Evolutionary conservation across 2,113 vertebrate species (phyloP), one percentile per base, ranked within the genome.

Genomic region (Talpa occidentalis): DNA sequence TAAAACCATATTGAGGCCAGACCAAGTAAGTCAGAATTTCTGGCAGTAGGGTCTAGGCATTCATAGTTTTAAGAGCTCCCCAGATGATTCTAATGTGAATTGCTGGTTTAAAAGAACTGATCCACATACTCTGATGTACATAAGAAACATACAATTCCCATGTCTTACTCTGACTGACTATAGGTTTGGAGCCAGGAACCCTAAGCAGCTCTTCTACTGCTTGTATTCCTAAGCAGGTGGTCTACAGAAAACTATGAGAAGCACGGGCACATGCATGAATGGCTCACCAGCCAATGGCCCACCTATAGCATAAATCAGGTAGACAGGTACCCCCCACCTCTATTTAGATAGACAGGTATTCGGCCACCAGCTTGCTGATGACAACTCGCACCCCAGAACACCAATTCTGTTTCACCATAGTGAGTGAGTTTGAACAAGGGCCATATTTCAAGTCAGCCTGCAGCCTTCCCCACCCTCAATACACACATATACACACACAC

Each of bases 51-150:
- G 26, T 22, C 42, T 26, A 4, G n/a, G 52, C 28, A 62, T 88
- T 66, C 35, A 28, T 72, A 72, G 67, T 89, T 79, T 69, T 80
- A 92, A 92, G 60, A 78, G 30, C n/a, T 76, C 37, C 7, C 26
- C 24, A 52, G 59, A n/a, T 59, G 54, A 90, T 12, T 92, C 70
- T 80, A 84, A 81, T 37, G 17, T 77, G 78, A 85, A 88, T 73
- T 22, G 72, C 0, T 69, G 64, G 30, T 79, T 82, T 89, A 49
- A 91, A 62, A 94, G 26, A 91, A 94, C 84, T 76, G 54, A 80
- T 66, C 30, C 44, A 40, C 88, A 64, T 0, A n/a, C 17, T 92
- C 14, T 14, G 22, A 40, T 5, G 8, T 30, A 24, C 40, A 67
- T 62, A 60, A 73, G 69, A 32, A 66, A 94, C 93, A 89, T 11